A percentile compares a stretch with the other conserved stretches of the same genome.
Conservation (phyloP, 2,797 vertebrate genomes). For the Halcyon badia region DNA sequence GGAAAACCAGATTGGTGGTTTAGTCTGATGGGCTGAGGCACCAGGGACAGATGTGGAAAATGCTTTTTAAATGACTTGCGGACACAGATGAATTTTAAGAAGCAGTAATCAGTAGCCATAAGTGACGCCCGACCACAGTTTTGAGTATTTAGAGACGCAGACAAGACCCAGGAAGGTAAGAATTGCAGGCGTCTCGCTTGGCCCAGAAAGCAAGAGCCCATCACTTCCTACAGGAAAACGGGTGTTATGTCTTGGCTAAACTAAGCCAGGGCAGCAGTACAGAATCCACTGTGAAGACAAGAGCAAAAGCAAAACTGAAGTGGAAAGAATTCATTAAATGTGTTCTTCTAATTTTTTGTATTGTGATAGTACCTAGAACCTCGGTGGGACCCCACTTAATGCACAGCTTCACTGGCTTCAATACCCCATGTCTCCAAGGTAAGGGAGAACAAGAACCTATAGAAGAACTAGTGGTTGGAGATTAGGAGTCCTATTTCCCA, state of each 20-base stretch:
- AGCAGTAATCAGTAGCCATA: conserved; percentile 53
- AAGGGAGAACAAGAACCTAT: neutral
- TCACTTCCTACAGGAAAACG: neutral
- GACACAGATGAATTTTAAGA: conserved; percentile 74
- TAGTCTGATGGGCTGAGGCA: conserved; percentile 33
- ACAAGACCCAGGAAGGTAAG: conserved; percentile 1
- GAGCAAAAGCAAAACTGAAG: neutral
- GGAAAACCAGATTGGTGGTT: conserved; percentile 66
- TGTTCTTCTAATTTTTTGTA: neutral
- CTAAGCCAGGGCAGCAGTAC: neutral
- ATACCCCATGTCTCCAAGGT: neutral
- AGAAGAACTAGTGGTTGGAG: neutral
- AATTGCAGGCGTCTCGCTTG: neutral
- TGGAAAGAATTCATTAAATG: neutral
- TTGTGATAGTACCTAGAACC: neutral
- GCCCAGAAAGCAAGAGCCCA: neutral
- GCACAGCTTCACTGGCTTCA: neutral
- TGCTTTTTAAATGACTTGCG: conserved; percentile 35
- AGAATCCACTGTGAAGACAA: neutral
- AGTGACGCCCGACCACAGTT: neutral
- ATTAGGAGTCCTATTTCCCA: neutral
- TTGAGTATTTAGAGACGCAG: conserved; percentile 38
- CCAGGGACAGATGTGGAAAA: conserved; percentile 60
- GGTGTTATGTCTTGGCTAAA: neutral
- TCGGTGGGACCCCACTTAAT: neutral